Evolutionary conservation across 2,797 vertebrate species (phyloP), one percentile per base, ranked within the genome.

Genomic region (Chrosomus eos): DNA sequence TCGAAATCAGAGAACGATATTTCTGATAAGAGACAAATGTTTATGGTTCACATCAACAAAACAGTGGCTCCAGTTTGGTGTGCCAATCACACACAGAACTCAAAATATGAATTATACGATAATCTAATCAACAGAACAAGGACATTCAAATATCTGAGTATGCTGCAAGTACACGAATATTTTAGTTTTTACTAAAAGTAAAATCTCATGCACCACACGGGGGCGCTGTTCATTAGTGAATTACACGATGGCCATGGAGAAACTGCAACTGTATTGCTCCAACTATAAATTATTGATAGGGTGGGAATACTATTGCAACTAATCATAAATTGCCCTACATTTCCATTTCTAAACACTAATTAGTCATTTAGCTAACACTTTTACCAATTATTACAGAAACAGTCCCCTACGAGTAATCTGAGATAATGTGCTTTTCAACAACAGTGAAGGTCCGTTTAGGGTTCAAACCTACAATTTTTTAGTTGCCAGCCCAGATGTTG

Each of bases 201-300:
- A 77, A 43, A 75, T 51, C 5, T 10, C 18, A 23, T 10, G 13
- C 13, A 33, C 51, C 82, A 84, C 82, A 70, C 78, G 82, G 21
- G 36, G 74, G 64, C 62, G 51, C 1, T 58, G 51, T 60, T 45
- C 38, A 70, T 45, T 60, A 45, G 51, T 60, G n/a, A 26, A 84
- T 60, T 78, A n/a, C 28, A 84, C 66, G 8, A 45, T 3, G n/a
- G 28, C 18, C 48, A 18, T n/a, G 33, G 2, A 23, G 19, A 48
- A 23, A 64, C 60, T 31, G 40, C 51, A 62, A 60, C 51, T 81
- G 33, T 43, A 64, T 74, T 19, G 13, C 70, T 36, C 16, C 28
- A 51, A 11, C 62, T 53, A 28, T 64, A 16, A 64, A 62, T 70
- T 53, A 80, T 51, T 53, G n/a, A 67, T 75, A 21, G 14, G 10